Conservation (phyloP, 2,113 vertebrate species). For the Azemiops feae region DNA sequence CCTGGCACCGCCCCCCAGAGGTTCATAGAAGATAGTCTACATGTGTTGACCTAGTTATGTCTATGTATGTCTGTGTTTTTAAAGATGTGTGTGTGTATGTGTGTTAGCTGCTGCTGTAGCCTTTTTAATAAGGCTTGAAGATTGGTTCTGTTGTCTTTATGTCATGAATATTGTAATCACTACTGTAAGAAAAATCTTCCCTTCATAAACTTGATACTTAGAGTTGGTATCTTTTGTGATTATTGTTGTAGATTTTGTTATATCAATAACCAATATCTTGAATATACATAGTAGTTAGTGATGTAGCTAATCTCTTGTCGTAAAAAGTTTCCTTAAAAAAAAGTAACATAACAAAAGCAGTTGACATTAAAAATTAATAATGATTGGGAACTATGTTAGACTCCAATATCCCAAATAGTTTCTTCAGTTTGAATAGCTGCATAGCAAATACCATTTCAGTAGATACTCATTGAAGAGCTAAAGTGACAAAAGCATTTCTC, state of each 20-base stretch:
- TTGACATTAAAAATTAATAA: neutral
- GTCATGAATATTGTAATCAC: neutral
- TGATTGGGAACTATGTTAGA: neutral
- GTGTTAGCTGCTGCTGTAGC: constrained; percentile 10
- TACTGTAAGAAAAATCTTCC: constrained; percentile 13
- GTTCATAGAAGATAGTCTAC: neutral
- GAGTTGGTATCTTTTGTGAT: neutral
- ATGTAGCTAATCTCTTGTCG: neutral
- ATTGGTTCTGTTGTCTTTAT: neutral
- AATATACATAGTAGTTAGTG: neutral
- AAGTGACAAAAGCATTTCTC: neutral
- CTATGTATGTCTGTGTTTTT: neutral
- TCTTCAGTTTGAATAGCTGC: neutral
- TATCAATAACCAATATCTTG: neutral
- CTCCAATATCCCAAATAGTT: neutral
- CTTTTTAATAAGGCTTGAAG: neutral
- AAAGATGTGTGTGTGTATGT: constrained; percentile 18
- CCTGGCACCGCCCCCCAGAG: neutral
- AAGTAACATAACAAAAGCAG: neutral
- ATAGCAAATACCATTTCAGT: neutral
- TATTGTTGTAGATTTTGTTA: neutral
- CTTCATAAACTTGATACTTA: neutral
- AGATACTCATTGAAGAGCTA: neutral
- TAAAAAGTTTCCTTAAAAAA: neutral
- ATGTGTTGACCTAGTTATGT: neutral